phyloP scores from a whole-genome alignment of 2,113 vertebrate species.

The Monopterus albus region DNA sequence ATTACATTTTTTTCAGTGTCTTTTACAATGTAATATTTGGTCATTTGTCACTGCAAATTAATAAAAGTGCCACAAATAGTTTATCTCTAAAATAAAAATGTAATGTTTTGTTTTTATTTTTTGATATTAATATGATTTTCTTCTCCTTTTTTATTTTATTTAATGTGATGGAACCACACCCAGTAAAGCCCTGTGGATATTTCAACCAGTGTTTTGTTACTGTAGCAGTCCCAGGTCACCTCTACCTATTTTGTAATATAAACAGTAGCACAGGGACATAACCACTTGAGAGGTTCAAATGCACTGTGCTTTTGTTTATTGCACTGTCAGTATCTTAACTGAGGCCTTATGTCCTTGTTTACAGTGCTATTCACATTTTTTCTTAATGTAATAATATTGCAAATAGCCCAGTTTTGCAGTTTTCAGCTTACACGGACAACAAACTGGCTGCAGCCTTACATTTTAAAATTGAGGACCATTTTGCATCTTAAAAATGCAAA shows the following conservation, averaged over 20 bases:
- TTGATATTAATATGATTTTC: background rate
- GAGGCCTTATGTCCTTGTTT: background rate
- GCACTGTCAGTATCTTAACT: background rate
- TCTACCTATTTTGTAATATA: background rate
- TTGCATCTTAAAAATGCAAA: slow-evolving; percentile 1
- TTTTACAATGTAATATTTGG: background rate
- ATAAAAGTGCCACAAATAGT: background rate
- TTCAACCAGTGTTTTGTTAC: background rate
- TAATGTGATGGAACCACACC: background rate
- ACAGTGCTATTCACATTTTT: background rate
- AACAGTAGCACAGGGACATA: background rate
- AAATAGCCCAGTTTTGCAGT: background rate
- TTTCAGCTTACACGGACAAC: background rate
- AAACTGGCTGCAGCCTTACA: background rate
- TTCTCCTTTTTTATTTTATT: background rate
- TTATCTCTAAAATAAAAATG: background rate
- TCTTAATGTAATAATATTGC: background rate
- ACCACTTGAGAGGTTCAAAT: background rate
- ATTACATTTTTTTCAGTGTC: slow-evolving; percentile 11
- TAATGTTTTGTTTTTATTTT: background rate
- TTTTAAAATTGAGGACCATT: background rate
- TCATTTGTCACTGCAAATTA: background rate
- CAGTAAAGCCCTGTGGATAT: background rate
- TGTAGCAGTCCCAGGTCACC: too few species aligned
- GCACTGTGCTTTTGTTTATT: background rate